phyloP scores from a whole-genome alignment of 23 tunicate genomes.

The Diplosoma virens region DNA sequence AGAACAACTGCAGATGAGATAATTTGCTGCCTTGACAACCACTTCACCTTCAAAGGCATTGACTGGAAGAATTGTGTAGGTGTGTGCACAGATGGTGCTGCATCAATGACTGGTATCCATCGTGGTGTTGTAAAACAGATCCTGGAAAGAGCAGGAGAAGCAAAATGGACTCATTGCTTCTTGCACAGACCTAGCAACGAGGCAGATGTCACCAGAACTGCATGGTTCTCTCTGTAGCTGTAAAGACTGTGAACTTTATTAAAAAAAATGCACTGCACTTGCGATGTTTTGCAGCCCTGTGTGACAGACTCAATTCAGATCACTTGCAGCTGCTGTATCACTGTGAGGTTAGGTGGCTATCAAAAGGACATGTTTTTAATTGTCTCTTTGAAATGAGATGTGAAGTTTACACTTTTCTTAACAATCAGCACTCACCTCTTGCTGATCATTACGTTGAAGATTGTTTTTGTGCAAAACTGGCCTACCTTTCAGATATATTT shows the following conservation, averaged over 20 bases:
- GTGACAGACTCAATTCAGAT: slow-evolving; percentile 27
- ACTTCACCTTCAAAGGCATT: slow-evolving; percentile 7
- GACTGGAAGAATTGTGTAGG: slow-evolving; percentile 19
- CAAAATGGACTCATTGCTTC: slow-evolving; percentile 31
- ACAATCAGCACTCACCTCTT: slow-evolving; percentile 36
- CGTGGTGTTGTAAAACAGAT: slow-evolving; percentile 1
- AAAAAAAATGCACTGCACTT: slow-evolving; percentile 35
- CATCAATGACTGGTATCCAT: slow-evolving; percentile 32
- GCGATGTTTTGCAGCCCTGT: slow-evolving; percentile 37
- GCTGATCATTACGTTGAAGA: slow-evolving; percentile 37
- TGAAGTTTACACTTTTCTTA: too few species aligned
- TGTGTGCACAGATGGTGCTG: slow-evolving; percentile 33
- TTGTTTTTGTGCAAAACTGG: too few species aligned
- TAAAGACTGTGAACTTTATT: slow-evolving; percentile 32
- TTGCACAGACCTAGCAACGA: slow-evolving; percentile 5
- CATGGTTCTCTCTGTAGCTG: slow-evolving; percentile 32
- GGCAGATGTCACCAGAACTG: slow-evolving; percentile 36
- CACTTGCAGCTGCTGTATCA: slow-evolving; percentile 39
- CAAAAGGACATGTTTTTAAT: slow-evolving; percentile 36
- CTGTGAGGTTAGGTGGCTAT: too few species aligned
- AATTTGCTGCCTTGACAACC: slow-evolving; percentile 13
- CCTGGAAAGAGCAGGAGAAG: neutral
- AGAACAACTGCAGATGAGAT: slow-evolving; percentile 29
- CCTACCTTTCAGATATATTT: slow-evolving; percentile 36
- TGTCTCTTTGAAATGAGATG: too few species aligned